Percentiles rank a stretch among this genome's conserved stretches.
These are phyloP conservation scores for Busseola fusca DNA, from an alignment of 2,888 invertebrate genomes.

Conservation along the genomic window DNA sequence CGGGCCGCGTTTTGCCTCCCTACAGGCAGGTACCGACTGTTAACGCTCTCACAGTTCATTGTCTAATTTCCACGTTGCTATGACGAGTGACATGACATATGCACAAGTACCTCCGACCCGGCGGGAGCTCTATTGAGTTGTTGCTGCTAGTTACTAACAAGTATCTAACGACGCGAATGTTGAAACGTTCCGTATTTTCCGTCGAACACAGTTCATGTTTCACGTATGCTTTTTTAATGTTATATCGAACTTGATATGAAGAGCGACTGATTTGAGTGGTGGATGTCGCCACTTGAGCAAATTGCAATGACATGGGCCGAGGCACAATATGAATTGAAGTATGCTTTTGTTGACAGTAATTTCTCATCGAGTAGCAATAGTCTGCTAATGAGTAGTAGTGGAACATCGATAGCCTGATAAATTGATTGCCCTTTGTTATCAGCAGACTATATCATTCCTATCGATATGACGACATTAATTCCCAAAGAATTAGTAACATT, in stretches of 20 bases:
- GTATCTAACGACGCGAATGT: conserved; percentile 44
- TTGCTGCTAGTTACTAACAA: conserved; percentile 43
- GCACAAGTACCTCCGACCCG: conserved; percentile 46
- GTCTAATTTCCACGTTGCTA: conserved; percentile 74
- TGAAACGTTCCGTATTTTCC: conserved; percentile 40
- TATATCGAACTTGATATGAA: conserved; percentile 32
- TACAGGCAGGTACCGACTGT: conserved; percentile 58
- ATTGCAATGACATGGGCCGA: conserved; percentile 34
- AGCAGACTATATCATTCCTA: neutral
- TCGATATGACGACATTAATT: neutral
- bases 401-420: neutral
- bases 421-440: neutral
- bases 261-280: conserved; percentile 32
- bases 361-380: conserved; percentile 17
- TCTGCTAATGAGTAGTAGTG: conserved; percentile 1
- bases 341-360: conserved; percentile 17
- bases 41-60: conserved; percentile 66
- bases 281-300: conserved; percentile 28
- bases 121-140: conserved; percentile 48
- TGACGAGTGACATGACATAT: conserved; percentile 72
- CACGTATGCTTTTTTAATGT: conserved; percentile 39
- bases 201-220: conserved; percentile 23
- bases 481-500: conserved; percentile 37
- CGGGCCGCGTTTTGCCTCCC: conserved; percentile 39
- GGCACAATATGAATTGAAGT: conserved; percentile 17